phyloP scores from a whole-genome alignment of 1,140 invertebrate species.

The Achroia grisella region DNA sequence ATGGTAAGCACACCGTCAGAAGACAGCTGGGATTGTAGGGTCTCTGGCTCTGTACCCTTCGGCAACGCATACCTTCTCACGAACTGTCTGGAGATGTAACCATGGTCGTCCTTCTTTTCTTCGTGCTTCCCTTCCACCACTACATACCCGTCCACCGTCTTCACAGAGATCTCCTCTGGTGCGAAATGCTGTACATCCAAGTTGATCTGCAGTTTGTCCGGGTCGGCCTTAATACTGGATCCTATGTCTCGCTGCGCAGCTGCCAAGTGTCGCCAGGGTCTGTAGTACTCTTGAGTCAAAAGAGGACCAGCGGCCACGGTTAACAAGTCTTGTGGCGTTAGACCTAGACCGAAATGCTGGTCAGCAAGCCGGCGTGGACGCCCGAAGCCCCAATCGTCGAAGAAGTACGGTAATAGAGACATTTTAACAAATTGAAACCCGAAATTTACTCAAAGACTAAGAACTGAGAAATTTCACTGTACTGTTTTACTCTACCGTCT shows the following conservation, averaged over 20 bases:
- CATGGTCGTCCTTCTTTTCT: slow-evolving; percentile 83
- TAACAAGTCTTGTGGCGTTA: slow-evolving; percentile 73
- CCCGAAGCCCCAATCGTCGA: slow-evolving; percentile 29
- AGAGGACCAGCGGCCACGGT: slow-evolving; percentile 39
- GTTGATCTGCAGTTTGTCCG: slow-evolving; percentile 76
- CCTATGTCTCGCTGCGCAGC: slow-evolving; percentile 30
- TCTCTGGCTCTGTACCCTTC: slow-evolving; percentile 77
- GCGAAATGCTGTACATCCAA: slow-evolving; percentile 90
- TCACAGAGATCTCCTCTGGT: slow-evolving; percentile 88
- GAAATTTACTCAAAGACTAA: background rate
- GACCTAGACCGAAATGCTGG: slow-evolving; percentile 75
- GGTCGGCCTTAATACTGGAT: slow-evolving; percentile 53
- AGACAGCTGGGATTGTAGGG: slow-evolving; percentile 79
- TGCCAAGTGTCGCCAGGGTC: slow-evolving; percentile 70
- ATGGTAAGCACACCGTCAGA: slow-evolving; percentile 84
- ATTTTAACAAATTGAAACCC: slow-evolving; percentile 19
- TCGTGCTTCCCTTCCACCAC: slow-evolving; percentile 84
- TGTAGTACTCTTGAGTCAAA: slow-evolving; percentile 52
- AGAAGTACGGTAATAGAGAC: slow-evolving; percentile 45
- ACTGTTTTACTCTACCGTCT: no score
- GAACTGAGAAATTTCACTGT: background rate
- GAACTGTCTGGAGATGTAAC: slow-evolving; percentile 83
- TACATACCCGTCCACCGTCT: slow-evolving; percentile 81
- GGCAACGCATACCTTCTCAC: slow-evolving; percentile 80
- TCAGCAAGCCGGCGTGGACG: slow-evolving; percentile 73